A percentile compares a stretch with the other conserved stretches of the same genome.
Conservation (phyloP, 2,113 vertebrate genomes). For the Anoplopoma fimbria region DNA sequence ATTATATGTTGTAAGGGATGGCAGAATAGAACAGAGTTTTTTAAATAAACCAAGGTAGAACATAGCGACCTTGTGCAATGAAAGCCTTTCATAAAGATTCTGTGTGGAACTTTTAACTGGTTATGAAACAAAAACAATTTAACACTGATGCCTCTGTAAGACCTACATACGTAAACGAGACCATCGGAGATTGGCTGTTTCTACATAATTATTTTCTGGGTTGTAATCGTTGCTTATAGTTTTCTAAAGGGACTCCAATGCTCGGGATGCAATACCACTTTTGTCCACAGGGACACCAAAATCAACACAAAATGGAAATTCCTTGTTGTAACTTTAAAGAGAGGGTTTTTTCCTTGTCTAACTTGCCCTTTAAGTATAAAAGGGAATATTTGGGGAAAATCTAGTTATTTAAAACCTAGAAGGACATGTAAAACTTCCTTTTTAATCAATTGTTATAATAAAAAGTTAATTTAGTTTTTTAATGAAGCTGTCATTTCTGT, state of each 20-base stretch:
- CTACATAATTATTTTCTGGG: background rate
- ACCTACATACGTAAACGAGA: too few relatives aligned
- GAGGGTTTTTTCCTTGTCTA: background rate
- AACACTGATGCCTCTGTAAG: too few relatives aligned
- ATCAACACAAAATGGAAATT: too few relatives aligned
- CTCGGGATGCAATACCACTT: too few relatives aligned
- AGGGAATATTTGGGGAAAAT: background rate
- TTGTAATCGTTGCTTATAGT: background rate
- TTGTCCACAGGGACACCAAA: too few relatives aligned
- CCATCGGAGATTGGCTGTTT: background rate
- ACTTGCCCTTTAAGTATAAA: background rate
- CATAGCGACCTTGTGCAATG: background rate
- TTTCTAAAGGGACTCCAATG: too few relatives aligned
- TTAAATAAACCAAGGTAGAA: background rate
- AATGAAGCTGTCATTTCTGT: background rate
- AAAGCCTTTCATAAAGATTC: background rate
- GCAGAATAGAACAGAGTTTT: background rate
- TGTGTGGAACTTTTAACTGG: too few relatives aligned
- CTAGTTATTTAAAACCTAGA: background rate
- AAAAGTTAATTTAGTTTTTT: background rate
- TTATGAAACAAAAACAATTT: too few relatives aligned
- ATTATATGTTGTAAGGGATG: background rate
- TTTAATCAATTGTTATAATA: constrained; percentile 12
- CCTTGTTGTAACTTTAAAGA: too few relatives aligned
- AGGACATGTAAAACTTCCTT: background rate